phyloP scores from a whole-genome alignment of 2,797 vertebrate species.

The Echeneis naucrates region DNA sequence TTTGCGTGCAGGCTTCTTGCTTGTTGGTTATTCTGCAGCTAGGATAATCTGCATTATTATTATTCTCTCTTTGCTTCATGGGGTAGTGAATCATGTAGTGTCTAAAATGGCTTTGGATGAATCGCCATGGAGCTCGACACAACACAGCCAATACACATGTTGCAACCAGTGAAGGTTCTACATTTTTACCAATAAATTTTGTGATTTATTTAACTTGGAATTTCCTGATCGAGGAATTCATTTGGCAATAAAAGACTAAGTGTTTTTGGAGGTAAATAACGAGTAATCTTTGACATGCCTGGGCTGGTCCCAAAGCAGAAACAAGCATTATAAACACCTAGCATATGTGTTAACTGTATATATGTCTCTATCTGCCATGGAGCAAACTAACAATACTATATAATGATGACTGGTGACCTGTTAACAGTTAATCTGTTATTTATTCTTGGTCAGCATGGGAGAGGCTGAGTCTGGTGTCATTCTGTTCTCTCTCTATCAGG shows the following conservation, averaged over 20 bases:
- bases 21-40: background rate
- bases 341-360: constrained; percentile 14
- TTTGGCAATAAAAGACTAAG: constrained; percentile 5
- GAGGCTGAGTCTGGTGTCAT: background rate
- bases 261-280: constrained; percentile 3
- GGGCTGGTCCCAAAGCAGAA: background rate
- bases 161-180: background rate
- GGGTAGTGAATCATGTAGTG: background rate
- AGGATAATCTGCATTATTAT: background rate
- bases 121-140: background rate
- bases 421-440: constrained; percentile 16
- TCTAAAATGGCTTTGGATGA: background rate
- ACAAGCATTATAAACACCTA: background rate
- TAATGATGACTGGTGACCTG: constrained; percentile 18
- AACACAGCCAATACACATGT: background rate
- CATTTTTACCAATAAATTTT: background rate
- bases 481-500: constrained; percentile 77
- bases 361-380: constrained; percentile 9
- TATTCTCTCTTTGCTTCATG: background rate
- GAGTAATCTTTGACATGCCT: constrained; percentile 7
- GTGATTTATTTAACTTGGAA: background rate
- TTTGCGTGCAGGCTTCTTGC: background rate
- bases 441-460: background rate
- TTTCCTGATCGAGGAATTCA: background rate
- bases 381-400: background rate